Conservation (phyloP, 92 coral and sea anemone genomes). For the Epizoanthus scotinus region DNA sequence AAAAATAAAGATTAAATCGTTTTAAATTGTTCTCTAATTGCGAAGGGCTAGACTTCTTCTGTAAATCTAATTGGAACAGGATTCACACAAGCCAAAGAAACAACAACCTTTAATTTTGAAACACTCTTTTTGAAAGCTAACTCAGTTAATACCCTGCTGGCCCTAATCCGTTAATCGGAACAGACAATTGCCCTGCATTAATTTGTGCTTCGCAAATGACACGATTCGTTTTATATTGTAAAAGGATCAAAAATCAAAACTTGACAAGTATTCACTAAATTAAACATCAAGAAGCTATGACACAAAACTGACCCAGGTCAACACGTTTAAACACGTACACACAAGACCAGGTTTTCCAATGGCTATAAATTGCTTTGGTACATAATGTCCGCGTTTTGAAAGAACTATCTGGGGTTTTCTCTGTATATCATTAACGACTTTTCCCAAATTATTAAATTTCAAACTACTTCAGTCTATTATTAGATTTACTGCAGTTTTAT, state of each 20-base stretch:
- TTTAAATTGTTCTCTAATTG: background rate
- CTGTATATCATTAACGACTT: background rate
- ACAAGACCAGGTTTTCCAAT: background rate
- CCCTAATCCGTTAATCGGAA: constrained; percentile 40
- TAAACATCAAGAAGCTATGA: background rate
- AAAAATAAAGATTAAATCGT: too few relatives aligned
- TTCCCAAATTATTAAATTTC: constrained; percentile 17
- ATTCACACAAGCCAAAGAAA: too few relatives aligned
- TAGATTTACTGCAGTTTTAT: constrained; percentile 1
- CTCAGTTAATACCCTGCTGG: constrained; percentile 6
- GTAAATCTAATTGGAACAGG: too few relatives aligned
- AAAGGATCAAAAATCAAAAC: background rate
- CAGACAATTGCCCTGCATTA: background rate
- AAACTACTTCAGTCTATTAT: background rate
- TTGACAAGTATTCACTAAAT: background rate
- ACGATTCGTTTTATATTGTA: background rate
- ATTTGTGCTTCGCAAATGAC: background rate
- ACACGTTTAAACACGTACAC: background rate
- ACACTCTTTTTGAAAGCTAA: background rate
- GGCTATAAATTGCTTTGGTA: background rate
- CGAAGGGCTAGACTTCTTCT: background rate
- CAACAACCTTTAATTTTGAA: background rate
- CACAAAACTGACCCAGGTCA: background rate
- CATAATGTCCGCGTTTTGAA: background rate
- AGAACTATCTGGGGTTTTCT: background rate